Base-by-base conservation (phyloP, 2,888 invertebrate genomes). In the Lysandra bellargus region DNA sequence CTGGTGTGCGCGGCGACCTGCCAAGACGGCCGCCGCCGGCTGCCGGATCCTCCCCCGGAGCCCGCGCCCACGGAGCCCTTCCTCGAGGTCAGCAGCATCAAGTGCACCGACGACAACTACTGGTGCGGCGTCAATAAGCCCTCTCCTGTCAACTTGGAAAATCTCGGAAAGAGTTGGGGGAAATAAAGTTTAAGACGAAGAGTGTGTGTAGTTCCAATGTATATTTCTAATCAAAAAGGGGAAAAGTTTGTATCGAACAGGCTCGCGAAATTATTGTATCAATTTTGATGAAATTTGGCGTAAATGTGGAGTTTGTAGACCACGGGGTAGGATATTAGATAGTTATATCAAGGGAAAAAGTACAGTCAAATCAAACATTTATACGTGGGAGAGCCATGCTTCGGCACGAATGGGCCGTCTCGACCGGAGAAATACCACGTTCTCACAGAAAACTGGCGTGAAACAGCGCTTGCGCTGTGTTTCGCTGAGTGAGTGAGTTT, bases 81-180 rank as follows among this genome's bases (percentile, higher is more conserved):
- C 14, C 75, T 49, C 6, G 75, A 75, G 53, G 75, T 75, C 30
- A 75, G 75, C 17, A 75, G 75, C 75, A 23, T 49, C 33, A 75
- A 75, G 53, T 75, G 75, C 44, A 49, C 49, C 53, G 23, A 75
- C 49, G 23, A 23, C 23, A 75, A 75, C 53, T 30, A 75, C 49
- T 75, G 23, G 23, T 75, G 75, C 23, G 23, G 30, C 53, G 23
- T 4, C 23, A 9, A 23, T 4, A 37, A 7, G 30, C 49, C 17
- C 2, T 2, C 9, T 12, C 23, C 75, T 30, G 23, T 40, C 74
- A 17, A 1, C 37, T n/a, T 1, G n/a, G 1, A 17, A 7, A 30
- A 30, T 0, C 75, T 23, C 14, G 49, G 49, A 6, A 30, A 57
- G 49, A 49, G 49, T 49, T 49, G 9, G 49, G 49, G 49, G 74